Conservation (phyloP, 2,113 vertebrate species). For the Coturnix japonica region DNA sequence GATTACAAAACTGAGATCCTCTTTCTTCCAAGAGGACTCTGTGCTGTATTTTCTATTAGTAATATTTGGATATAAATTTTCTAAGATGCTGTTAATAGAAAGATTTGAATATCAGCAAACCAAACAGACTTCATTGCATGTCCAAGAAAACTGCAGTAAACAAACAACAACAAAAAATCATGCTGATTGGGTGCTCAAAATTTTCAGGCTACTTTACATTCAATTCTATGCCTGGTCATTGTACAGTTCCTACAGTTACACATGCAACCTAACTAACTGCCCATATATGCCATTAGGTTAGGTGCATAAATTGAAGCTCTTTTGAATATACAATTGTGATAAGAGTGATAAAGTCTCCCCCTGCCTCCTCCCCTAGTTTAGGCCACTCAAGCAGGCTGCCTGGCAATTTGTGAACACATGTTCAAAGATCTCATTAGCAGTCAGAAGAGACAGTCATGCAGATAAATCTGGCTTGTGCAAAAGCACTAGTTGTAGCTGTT, state of each 20-base stretch:
- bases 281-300: neutral
- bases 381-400: conserved; percentile 34
- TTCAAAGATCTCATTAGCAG: conserved; percentile 60
- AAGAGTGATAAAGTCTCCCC: neutral
- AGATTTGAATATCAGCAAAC: neutral
- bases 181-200: neutral
- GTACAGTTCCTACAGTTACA: neutral
- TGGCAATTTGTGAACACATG: conserved; percentile 47
- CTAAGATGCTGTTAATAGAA: neutral
- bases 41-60: neutral
- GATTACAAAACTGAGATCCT: neutral
- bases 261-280: neutral
- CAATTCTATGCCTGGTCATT: neutral
- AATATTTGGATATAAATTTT: neutral
- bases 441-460: conserved; percentile 36
- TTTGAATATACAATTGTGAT: neutral
- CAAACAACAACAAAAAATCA: neutral
- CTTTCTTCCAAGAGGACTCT: neutral
- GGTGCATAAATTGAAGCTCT: conserved; percentile 21
- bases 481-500: conserved; percentile 1
- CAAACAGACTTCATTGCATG: neutral
- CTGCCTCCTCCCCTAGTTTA: neutral
- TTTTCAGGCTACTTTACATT: neutral
- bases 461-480: conserved; percentile 34
- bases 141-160: neutral